These are phyloP conservation scores for Sebastes itinus DNA, from an alignment of 2,797 vertebrate genomes.

Conservation along the genomic window DNA sequence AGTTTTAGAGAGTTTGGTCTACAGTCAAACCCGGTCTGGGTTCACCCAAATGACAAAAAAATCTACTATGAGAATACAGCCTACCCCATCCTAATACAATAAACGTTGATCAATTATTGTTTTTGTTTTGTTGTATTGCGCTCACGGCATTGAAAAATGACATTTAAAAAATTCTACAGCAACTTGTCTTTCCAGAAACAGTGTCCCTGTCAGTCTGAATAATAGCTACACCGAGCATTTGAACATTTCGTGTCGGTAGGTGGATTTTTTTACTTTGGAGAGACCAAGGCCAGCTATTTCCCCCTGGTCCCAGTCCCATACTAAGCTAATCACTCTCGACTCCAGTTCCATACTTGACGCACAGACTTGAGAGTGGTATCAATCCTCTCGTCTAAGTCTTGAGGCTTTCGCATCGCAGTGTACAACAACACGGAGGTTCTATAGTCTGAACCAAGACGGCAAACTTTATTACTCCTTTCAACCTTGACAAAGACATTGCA, in stretches of 20 bases:
- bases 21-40: not conserved
- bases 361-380: not conserved
- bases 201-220: not conserved
- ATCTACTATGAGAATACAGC: not conserved
- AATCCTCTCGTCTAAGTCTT: not conserved
- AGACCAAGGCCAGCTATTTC: not conserved
- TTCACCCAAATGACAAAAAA: not conserved
- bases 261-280: not conserved
- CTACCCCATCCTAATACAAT: not conserved
- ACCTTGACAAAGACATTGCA: too few relatives aligned
- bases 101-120: not conserved
- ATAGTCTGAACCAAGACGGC: too few relatives aligned
- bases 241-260: not conserved
- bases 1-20: not conserved
- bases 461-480: too few relatives aligned
- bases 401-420: too few relatives aligned
- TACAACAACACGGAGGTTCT: too few relatives aligned
- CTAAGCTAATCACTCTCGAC: not conserved
- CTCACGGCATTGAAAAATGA: not conserved
- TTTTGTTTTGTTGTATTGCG: not conserved
- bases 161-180: not conserved
- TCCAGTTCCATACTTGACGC: not conserved
- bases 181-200: not conserved
- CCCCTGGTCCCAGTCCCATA: not conserved
- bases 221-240: not conserved